Evolutionary conservation across 2,888 invertebrate genomes (phyloP), one percentile per base, ranked within the genome.

Genomic region (Mesochorus sp.): DNA sequence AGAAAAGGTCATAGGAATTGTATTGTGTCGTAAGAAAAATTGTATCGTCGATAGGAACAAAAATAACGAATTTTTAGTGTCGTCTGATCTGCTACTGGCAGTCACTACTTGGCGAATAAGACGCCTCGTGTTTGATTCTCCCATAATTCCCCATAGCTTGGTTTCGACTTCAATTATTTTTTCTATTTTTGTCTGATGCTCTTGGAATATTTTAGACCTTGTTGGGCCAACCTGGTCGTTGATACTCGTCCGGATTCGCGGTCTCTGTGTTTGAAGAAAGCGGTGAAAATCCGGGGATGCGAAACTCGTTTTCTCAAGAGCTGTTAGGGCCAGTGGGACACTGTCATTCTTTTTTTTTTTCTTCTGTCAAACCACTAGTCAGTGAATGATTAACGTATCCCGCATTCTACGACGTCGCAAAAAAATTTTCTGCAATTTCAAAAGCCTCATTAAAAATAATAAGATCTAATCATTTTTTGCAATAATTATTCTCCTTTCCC

Each of bases 261-360:
- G 51, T 51, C 26, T 8, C 17, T n/a, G 28, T 42, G 34, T 73
- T 74, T 75, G 80, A 89, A 86, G 89, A 89, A 89, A 89, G 89
- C 84, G 85, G 88, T 85, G 89, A 88, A 88, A 89, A 87, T 85
- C 66, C 80, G 74, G 80, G 37, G 55, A 64, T 79, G 80, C 79
- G 80, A 85, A 88, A 88, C 86, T 80, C 74, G 88, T 88, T 88
- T 79, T 12, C 3, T 44, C 12, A 10, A 10, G 44, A n/a, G 19
- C 12, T 26, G 31, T 17, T 19, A 44, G 10, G 62, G 44, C 44
- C 6, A 10, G 4, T n/a, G 6, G 34, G n/a, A 57, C 34, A 10
- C 21, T 57, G 37, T n/a, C n/a, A n/a, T n/a, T n/a, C n/a, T n/a
- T n/a, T n/a, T n/a, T n/a, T n/a, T n/a, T n/a, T n/a, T n/a, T n/a